phyloP scores from a whole-genome alignment of 2,888 invertebrate genomes.

The Cosmia trapezina region DNA sequence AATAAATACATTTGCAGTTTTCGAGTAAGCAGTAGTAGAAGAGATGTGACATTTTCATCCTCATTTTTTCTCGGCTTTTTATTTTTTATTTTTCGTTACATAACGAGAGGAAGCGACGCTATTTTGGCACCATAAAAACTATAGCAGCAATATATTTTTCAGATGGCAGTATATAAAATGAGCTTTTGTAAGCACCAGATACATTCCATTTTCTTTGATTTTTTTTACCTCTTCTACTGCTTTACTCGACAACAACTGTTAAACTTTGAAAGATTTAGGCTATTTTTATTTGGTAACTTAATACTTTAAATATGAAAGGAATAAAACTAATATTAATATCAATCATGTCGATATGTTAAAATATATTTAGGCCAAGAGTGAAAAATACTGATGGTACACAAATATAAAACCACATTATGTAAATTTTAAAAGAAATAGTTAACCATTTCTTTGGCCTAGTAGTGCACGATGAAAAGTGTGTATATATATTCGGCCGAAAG shows the following conservation, averaged over 20 bases:
- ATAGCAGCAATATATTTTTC: constrained; percentile 30
- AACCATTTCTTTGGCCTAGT: constrained; percentile 40
- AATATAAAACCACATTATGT: constrained; percentile 17
- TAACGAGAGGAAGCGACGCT: constrained; percentile 34
- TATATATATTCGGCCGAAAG: constrained; percentile 45
- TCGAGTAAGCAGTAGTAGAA: constrained; percentile 34
- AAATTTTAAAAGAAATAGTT: constrained; percentile 25
- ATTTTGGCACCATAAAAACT: constrained; percentile 53
- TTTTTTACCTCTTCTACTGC: constrained; percentile 2
- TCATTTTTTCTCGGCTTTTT: background rate
- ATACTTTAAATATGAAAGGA: constrained; percentile 52
- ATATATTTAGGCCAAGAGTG: constrained; percentile 61
- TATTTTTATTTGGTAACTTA: constrained; percentile 66
- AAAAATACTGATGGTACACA: constrained; percentile 54
- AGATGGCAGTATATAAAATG: constrained; percentile 27
- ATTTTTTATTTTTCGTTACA: background rate
- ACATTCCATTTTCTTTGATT: background rate
- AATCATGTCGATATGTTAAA: constrained; percentile 50
- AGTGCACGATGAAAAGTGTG: constrained; percentile 50
- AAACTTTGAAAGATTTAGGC: constrained; percentile 48
- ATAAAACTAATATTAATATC: constrained; percentile 59
- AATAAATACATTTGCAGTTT: constrained; percentile 47
- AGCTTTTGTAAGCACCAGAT: constrained; percentile 26
- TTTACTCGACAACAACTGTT: constrained; percentile 29
- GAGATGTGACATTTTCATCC: background rate